Base-by-base conservation (phyloP, 2,797 vertebrate species). In the Pyrocephalus nanus region DNA sequence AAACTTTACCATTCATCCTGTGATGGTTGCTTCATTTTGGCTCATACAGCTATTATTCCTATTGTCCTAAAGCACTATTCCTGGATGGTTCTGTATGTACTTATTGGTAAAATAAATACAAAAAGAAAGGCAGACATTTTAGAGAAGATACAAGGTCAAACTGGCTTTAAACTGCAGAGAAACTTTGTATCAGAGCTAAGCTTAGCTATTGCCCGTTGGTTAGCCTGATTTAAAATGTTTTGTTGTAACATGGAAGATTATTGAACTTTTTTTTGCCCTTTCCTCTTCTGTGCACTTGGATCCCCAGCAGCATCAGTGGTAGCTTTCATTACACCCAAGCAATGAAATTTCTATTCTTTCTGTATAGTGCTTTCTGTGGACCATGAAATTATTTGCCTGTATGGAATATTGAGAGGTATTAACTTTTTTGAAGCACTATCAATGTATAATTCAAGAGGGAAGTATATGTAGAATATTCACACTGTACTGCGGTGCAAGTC, bases 301-400 rank as follows among this genome's bases (percentile, higher is more conserved):
- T 92, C 0, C 8, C 77, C 74, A 91, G 74, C 67, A 87, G 83
- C 60, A 64, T 93, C 83, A 64, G 38, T 81, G 48, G 83, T 94
- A 70, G 91, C 82, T 93, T 93, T 92, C 55, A 73, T 92, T 95
- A 89, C 83, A 89, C 45, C 51, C 43, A 71, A 91, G 88, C 90
- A 94, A 79, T 92, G 84, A 85, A 92, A 93, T 95, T 89, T 94
- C 58, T 79, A 1, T 90, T 95, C 50, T 95, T 83, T 58, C 57
- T 87, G 32, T 69, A 45, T 64, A 79, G 81, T 83, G 61, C 29
- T 74, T 89, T 94, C 74, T 91, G 57, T 92, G 76, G 85, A 91
- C 92, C 92, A 67, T 91, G 87, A 96, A 92, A 95, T 95, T 90
- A 95, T 95, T 95, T 1, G 0, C 72, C 86, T 83, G 43, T 85